Conservation (phyloP, 2,113 vertebrate species). For the Emydocephalus ijimae region DNA sequence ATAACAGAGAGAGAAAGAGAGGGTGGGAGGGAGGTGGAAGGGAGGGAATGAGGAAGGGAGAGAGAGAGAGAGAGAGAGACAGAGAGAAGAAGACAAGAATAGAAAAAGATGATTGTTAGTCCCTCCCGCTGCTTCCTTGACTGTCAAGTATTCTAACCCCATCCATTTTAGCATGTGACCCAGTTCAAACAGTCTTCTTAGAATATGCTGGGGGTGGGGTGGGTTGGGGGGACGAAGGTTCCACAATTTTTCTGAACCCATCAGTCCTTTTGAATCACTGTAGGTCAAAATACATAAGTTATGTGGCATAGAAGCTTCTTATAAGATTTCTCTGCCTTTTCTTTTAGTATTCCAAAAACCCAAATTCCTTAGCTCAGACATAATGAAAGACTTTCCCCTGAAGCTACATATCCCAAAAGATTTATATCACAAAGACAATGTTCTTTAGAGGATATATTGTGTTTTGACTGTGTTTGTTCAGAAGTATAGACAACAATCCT, state of each 20-base stretch:
- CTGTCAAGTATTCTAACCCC: background rate
- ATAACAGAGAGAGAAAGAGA: background rate
- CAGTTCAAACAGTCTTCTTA: background rate
- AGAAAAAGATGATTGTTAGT: background rate
- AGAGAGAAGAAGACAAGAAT: background rate
- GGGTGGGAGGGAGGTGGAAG: no score
- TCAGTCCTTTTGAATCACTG: background rate
- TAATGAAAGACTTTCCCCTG: background rate
- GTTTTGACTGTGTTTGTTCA: background rate
- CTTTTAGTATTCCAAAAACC: background rate
- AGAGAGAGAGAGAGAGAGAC: no score
- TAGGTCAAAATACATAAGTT: background rate
- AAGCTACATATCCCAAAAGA: background rate
- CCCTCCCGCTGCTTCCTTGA: background rate
- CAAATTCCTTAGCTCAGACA: background rate
- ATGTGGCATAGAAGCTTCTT: no score
- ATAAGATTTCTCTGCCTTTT: background rate
- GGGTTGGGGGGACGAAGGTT: background rate
- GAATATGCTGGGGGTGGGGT: background rate
- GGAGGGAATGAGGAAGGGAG: no score
- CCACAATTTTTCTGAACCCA: background rate
- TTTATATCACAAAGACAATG: background rate
- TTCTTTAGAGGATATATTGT: background rate
- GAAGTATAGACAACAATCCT: conserved; percentile 17
- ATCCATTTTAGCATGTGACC: background rate